Evolutionary conservation across 2,797 vertebrate genomes (phyloP).

Genomic region (Danio tinwini): DNA sequence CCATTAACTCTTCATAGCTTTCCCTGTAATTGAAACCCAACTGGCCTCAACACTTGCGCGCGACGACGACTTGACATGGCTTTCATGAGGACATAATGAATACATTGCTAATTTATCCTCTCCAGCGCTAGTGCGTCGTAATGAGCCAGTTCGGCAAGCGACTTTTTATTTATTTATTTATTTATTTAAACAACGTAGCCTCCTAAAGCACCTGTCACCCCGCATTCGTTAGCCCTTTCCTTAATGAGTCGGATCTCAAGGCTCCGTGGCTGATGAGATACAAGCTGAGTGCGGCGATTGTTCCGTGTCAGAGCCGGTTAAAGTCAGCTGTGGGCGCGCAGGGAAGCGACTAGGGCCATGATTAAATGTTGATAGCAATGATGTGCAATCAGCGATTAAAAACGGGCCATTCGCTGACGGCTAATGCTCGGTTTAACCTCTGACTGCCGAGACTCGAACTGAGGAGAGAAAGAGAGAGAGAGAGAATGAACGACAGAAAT

Average conservation of each 20-base stretch:
- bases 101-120: constrained; percentile 60
- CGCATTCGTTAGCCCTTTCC: constrained; percentile 50
- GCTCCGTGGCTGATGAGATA: constrained; percentile 65
- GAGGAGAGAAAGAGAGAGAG: background rate
- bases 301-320: constrained; percentile 63
- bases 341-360: constrained; percentile 32
- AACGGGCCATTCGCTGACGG: constrained; percentile 32
- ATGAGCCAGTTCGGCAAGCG: constrained; percentile 18
- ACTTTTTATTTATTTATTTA: constrained; percentile 3
- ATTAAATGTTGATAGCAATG: constrained; percentile 55
- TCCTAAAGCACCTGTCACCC: constrained; percentile 50
- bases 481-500: constrained; percentile 7
- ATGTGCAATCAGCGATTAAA: constrained; percentile 52
- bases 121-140: constrained; percentile 14
- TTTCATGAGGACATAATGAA: constrained; percentile 34
- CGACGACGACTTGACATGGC: constrained; percentile 36
- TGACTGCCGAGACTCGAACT: constrained; percentile 26
- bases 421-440: constrained; percentile 44
- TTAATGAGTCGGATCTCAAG: constrained; percentile 52
- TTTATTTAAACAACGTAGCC: constrained; percentile 27
- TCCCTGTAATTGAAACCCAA: constrained; percentile 50
- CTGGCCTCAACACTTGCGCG: constrained; percentile 32
- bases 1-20: constrained; percentile 45
- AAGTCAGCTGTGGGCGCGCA: constrained; percentile 30
- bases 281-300: constrained; percentile 63